Evolutionary conservation across 2,888 invertebrate species (phyloP), one percentile per base, ranked within the genome.

Genomic region (Orthosia gracilis): DNA sequence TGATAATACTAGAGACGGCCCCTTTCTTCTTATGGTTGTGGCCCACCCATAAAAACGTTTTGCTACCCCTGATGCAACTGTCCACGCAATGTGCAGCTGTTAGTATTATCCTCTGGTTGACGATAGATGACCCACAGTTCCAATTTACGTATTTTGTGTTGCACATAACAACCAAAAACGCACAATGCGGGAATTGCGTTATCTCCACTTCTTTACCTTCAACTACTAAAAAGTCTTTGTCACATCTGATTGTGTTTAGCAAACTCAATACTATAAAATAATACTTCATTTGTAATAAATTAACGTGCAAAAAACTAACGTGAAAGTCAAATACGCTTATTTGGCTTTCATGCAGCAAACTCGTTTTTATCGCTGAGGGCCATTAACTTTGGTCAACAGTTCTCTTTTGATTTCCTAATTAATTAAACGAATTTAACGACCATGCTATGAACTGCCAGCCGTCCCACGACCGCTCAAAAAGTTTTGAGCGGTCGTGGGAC

Each of bases 61-160:
- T 7, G 7, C 1, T 15, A 3, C 15, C 0, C 0, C 17, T 0
- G 2, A 0, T 0, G 54, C 85, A 84, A 1, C 12, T 58, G 4
- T 13, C 13, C 1, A 83, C 12, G 17, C 87, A 86, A 57, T 87
- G 86, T 0, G 81, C 86, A 0, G 87, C 87, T 3, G 83, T 83
- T 9, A 87, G 18, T 2, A 52, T 5, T 26, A 87, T 64, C 23
- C 17, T 47, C 47, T 88, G 84, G 49, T 84, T 89, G 1, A 89
- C 15, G 1, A 89, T 73, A 7, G 89, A 89, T 1, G 81, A 65
- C 11, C 82, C 79, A 70, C 86, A 82, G 11, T 0, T n/a, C n/a
- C 52, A 74, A 3, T 12, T 59, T 0, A 1, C 0, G 0, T 1
- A 0, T 15, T 21, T 3, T 50, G 18, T 23, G 11, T 3, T 0